phyloP scores from a whole-genome alignment of 2,888 invertebrate species.

The Diarsia brunnea region DNA sequence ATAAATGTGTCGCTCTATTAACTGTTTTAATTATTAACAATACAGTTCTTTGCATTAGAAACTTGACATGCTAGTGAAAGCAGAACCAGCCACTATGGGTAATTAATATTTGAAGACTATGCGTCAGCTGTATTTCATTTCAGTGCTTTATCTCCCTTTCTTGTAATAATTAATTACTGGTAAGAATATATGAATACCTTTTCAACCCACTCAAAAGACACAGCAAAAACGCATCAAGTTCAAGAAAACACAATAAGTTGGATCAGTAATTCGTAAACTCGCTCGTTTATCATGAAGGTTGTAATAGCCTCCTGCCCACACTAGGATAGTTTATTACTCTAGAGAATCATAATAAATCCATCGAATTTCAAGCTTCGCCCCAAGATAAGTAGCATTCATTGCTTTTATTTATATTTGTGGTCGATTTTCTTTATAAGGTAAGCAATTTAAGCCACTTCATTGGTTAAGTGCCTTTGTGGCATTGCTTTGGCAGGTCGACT shows the following conservation, averaged over 20 bases:
- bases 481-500: slow-evolving; percentile 5
- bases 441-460: slow-evolving; percentile 40
- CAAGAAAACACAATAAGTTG: slow-evolving; percentile 57
- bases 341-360: slow-evolving; percentile 64
- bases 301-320: slow-evolving; percentile 66
- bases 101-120: slow-evolving; percentile 2
- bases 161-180: slow-evolving; percentile 1
- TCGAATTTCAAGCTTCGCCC: slow-evolving; percentile 57
- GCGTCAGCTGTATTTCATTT: neutral
- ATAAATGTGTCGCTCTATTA: no score
- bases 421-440: slow-evolving; percentile 54
- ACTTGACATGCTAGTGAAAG: neutral
- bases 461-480: slow-evolving; percentile 27
- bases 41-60: neutral
- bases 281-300: slow-evolving; percentile 55
- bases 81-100: neutral
- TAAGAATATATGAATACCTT: neutral
- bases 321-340: slow-evolving; percentile 57
- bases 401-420: slow-evolving; percentile 61
- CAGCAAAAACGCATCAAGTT: slow-evolving; percentile 39
- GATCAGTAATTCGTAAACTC: slow-evolving; percentile 59
- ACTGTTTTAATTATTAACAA: no score
- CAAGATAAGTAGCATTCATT: slow-evolving; percentile 59
- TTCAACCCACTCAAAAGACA: slow-evolving; percentile 30
- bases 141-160: slow-evolving; percentile 10